Base-by-base conservation (phyloP, 2,113 vertebrate species). In the Thunnus thynnus region DNA sequence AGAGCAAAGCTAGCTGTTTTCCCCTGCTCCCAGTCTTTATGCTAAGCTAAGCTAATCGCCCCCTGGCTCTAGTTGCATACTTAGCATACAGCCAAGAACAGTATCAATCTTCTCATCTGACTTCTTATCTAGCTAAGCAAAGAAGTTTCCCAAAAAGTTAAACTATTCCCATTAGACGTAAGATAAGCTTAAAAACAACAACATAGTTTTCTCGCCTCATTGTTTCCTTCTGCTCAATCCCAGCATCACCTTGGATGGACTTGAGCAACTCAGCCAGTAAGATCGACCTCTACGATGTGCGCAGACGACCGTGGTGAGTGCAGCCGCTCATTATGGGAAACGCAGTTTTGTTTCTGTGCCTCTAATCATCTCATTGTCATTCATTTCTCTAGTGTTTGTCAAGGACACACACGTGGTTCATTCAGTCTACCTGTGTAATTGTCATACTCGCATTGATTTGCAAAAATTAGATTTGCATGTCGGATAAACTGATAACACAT, bases 211-310 rank as follows among this genome's bases (percentile, higher is more conserved):
- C 14, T 41, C 46, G 25, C 3, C 2, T 3, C 3, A 0, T 56
- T 63, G 18, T 65, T 11, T 44, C 7, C 36, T 54, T 80, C 14
- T 76, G 30, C 25, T 72, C 44, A 8, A 82, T 88, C 88, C 63
- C 88, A 99, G 98, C 98, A 44, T 98, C 98, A 32, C 97, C 97
- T 2, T 99, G 98, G 98, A 96, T 96, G 30, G 96, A 98, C 91
- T 94, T 95, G 18, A 96, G 95, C 77, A 95, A 94, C 84, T 95
- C 95, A 56, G 95, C 95, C 50, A 96, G 97, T 82, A 97, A 98
- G 91, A 98, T 99, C 11, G 98, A 99, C 84, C 95, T 99, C n/a
- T 99, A 99, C 52, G 98, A 99, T 80, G 98, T 99, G 27, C 97
- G 98, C 36, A 95, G 97, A 86, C 96, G 98, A 85, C 98, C 98